Base-by-base conservation (phyloP, 1,140 invertebrate genomes). In the Bombus terrestris region DNA sequence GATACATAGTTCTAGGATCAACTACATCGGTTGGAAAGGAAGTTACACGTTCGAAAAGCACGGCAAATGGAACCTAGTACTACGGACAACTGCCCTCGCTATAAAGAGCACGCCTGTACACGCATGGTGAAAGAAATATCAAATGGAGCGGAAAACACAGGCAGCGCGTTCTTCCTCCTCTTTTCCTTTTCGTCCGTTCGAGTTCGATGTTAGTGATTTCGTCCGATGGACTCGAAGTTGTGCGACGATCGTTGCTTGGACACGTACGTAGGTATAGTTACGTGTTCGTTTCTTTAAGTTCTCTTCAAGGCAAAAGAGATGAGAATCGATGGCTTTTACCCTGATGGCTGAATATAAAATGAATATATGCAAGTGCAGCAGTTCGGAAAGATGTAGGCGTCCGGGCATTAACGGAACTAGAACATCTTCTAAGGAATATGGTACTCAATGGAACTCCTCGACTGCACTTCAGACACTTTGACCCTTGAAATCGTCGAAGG, bases 61-160 rank as follows among this genome's bases (percentile, higher is more conserved):
- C 2, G 64, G 85, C 57, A 88, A 88, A 88, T 73, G 73, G 76
- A 62, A 69, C 53, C 47, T 53, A 75, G 9, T 76, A 84, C 81
- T 79, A 47, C 69, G 83, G 82, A 86, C 68, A 72, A 86, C 69
- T 41, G 69, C 57, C 79, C 41, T 77, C 47, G 68, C 43, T 47
- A 32, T 76, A 78, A 89, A 79, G 88, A 81, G 81, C 53, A 73
- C 82, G 87, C 71, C 66, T n/a, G 64, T 83, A 72, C 85, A 83
- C 77, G 84, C 81, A 86, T 91, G 88, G 86, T 81, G 86, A 92
- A 87, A 91, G 89, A 92, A 92, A 90, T 88, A 85, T 43, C 79
- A 92, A 92, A 92, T 92, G 91, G 91, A 91, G 89, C 47, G 91
- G 89, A 92, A 91, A 92, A 92, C 85, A 90, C 80, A 82, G 89